Evolutionary conservation across 2,113 vertebrate genomes (phyloP), one percentile per base, ranked within the genome.

Genomic region (Artemisiospiza belli): DNA sequence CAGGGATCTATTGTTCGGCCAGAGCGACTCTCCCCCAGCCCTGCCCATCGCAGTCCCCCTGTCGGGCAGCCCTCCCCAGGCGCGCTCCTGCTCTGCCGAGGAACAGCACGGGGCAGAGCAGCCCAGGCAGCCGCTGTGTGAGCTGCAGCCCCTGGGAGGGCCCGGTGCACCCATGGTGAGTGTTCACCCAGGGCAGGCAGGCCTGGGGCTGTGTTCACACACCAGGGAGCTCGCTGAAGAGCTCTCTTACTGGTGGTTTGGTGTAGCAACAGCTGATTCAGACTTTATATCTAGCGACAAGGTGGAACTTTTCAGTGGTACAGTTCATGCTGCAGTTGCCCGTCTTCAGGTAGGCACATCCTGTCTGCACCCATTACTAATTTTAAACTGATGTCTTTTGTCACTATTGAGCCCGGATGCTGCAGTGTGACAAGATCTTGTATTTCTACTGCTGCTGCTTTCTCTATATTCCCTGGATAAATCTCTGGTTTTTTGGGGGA

Each of bases 121-220:
- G 91, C 96, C 97, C 12, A 94, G 97, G 47, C 97, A 98, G 23
- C 89, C 97, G 37, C 20, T 98, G 51, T 98, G 94, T 73, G 98
- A 98, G 72, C 96, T 98, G 74, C 98, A 98, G 84, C 89, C 98
- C 35, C 11, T 97, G 11, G 89, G 93, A 35, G 97, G 94, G 51
- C 94, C 96, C 62, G 54, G 62, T 35, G 62, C 91, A 2, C 97
- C 97, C 20, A 96, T 98, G 98, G 98, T 99, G 95, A 98, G 98
- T 97, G 64, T 55, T 70, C 58, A 2, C 33, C 37, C 37, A 39
- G 37, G 37, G 37, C 37, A 39, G 37, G 10, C 37, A 39, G 37
- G 10, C 37, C 37, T 39, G 37, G 8, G 54, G 35, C 41, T 73
- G 44, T 41, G 12, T 2, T 70, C 58, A 2, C 33, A 72, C 64